phyloP scores from a whole-genome alignment of 2,888 invertebrate genomes.

The Ellobium chinense region DNA sequence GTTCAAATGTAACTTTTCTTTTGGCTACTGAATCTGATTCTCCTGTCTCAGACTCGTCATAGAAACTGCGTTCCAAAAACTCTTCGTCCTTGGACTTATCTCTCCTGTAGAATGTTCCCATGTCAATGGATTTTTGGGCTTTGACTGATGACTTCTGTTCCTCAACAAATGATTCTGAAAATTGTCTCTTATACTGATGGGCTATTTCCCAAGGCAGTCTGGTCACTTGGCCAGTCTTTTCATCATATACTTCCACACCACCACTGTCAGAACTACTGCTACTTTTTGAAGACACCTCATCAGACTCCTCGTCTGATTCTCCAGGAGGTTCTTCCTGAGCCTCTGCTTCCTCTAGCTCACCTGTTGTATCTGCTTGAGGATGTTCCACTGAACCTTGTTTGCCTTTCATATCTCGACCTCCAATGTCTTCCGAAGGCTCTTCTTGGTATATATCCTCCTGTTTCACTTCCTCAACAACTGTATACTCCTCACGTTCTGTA shows the following conservation, averaged over 20 bases:
- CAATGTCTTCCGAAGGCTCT: slow-evolving; percentile 48
- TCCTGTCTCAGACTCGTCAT: slow-evolving; percentile 38
- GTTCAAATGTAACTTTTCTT: slow-evolving; percentile 52
- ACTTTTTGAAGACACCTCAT: slow-evolving; percentile 54
- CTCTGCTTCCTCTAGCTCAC: slow-evolving; percentile 4
- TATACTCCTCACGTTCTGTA: background rate
- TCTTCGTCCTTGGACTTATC: slow-evolving; percentile 50
- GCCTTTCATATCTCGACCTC: background rate
- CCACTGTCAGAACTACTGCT: slow-evolving; percentile 65
- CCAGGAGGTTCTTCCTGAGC: background rate
- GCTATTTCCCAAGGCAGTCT: slow-evolving; percentile 71
- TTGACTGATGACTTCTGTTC: slow-evolving; percentile 60
- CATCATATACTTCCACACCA: slow-evolving; percentile 71
- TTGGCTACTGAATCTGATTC: slow-evolving; percentile 31
- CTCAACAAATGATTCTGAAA: slow-evolving; percentile 68
- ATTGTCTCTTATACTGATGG: slow-evolving; percentile 70
- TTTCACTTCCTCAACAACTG: background rate
- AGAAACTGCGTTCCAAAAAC: slow-evolving; percentile 34
- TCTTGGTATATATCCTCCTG: background rate
- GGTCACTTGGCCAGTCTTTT: slow-evolving; percentile 63
- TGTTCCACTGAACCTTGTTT: background rate
- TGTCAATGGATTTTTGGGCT: slow-evolving; percentile 64
- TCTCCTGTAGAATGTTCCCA: slow-evolving; percentile 69
- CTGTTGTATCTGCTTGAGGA: background rate
- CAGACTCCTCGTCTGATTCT: slow-evolving; percentile 18